Percentiles rank a stretch among this genome's conserved stretches.
phyloP scores from a whole-genome alignment of 2,113 vertebrate species.

The Tychaedon coryphoeus region DNA sequence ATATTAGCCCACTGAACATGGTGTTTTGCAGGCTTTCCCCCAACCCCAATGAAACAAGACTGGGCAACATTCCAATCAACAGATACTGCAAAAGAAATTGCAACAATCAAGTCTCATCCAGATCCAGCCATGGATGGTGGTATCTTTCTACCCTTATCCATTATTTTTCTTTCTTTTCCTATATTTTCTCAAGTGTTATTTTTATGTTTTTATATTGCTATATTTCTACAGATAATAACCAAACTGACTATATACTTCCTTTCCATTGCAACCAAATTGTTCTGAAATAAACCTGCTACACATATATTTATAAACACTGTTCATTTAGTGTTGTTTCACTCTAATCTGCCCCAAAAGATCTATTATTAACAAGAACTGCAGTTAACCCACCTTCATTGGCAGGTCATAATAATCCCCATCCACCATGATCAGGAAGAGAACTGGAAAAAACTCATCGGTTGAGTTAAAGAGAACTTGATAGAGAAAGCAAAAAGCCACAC shows the following conservation, averaged over 20 bases:
- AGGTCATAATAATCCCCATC: not conserved
- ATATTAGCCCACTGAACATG: not conserved
- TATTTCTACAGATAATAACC: not conserved
- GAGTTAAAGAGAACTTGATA: not conserved
- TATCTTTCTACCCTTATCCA: not conserved
- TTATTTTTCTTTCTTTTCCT: not conserved
- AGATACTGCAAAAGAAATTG: not conserved
- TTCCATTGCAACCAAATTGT: not conserved
- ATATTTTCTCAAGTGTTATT: not conserved
- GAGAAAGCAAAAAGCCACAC: not conserved
- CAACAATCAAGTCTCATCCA: not conserved
- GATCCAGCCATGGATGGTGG: not conserved
- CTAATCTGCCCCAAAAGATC: not conserved
- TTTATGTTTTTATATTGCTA: not conserved
- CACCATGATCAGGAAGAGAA: not conserved
- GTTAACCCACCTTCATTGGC: not conserved
- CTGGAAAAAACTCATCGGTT: not conserved
- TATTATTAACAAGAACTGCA: not conserved
- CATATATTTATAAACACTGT: not conserved
- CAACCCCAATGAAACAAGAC: not conserved
- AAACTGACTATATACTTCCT: not conserved
- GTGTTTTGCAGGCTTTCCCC: not conserved
- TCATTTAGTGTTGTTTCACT: not conserved
- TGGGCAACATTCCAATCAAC: not conserved
- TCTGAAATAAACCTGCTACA: not conserved